These are phyloP conservation scores for Sturnira hondurensis DNA, from an alignment of 2,113 vertebrate genomes.

Conservation along the genomic window DNA sequence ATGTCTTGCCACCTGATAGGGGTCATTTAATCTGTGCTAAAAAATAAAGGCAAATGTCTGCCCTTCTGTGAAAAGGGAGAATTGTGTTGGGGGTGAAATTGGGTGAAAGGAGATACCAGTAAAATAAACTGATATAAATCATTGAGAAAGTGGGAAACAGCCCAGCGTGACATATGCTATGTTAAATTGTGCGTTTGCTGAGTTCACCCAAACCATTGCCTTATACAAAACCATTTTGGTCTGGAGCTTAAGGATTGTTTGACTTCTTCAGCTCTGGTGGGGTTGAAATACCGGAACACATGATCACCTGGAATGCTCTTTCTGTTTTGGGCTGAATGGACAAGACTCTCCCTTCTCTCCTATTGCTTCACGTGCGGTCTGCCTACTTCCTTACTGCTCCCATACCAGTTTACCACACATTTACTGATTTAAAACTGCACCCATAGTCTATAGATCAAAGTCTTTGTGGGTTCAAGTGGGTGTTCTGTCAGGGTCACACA, in stretches of 20 bases:
- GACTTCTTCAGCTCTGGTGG: not conserved
- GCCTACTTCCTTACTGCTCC: not conserved
- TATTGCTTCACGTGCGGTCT: accelerated
- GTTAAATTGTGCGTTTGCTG: not conserved
- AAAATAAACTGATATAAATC: not conserved
- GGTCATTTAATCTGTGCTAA: not conserved
- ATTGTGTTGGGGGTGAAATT: not conserved
- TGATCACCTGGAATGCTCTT: not conserved
- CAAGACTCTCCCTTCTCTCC: not conserved
- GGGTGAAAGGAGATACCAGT: not conserved
- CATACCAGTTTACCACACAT: not conserved
- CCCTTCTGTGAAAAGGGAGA: not conserved
- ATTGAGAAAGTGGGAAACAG: not conserved
- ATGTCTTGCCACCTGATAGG: not conserved
- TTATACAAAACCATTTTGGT: not conserved
- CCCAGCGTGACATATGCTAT: not conserved
- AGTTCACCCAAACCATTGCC: not conserved
- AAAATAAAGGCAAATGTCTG: not conserved
- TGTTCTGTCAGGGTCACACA: not conserved
- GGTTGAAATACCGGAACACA: not conserved
- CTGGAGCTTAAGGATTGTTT: not conserved
- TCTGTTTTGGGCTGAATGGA: not conserved
- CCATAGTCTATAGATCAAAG: not conserved
- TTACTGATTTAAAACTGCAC: not conserved
- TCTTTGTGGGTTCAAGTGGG: not conserved